A percentile compares a stretch with the other conserved stretches of the same genome.
phyloP scores from a whole-genome alignment of 2,888 invertebrate species.

The Fragum fragum region DNA sequence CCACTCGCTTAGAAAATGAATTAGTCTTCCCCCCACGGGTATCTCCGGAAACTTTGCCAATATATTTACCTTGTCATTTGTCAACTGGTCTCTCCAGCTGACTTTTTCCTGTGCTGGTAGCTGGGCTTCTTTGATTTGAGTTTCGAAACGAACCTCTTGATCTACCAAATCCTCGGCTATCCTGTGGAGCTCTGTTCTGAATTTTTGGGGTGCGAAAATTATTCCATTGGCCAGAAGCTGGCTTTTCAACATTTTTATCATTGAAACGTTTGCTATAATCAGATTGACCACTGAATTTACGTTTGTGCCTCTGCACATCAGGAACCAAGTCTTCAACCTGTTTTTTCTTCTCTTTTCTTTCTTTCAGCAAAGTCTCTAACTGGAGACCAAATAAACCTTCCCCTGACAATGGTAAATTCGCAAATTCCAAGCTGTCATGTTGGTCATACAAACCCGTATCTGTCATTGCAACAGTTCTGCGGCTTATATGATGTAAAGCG shows the following conservation, averaged over 20 bases:
- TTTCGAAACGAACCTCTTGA: background rate
- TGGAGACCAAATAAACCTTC: conserved; percentile 23
- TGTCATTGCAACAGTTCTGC: conserved; percentile 7
- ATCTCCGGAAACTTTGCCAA: conserved; percentile 39
- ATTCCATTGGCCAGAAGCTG: background rate
- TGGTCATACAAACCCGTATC: conserved; percentile 21
- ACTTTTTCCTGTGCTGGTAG: background rate
- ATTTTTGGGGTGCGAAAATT: conserved; percentile 33
- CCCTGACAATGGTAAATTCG: conserved; percentile 28
- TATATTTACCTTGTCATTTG: conserved; percentile 41
- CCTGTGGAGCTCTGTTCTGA: background rate
- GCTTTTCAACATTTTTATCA: background rate
- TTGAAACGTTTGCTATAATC: background rate
- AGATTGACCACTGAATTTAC: background rate
- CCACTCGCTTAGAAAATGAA: conserved; percentile 30
- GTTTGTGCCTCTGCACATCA: conserved; percentile 21
- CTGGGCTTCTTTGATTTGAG: background rate
- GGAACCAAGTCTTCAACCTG: conserved; percentile 27
- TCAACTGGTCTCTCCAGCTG: conserved; percentile 18
- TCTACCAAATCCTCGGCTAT: background rate
- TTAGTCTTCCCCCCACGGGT: conserved; percentile 39
- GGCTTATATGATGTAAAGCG: conserved; percentile 26
- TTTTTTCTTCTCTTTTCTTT: conserved; percentile 23
- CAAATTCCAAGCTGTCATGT: conserved; percentile 5
- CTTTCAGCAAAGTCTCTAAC: conserved; percentile 3